Conservation (phyloP, 2,797 vertebrate genomes). For the Pipistrellus kuhlii region DNA sequence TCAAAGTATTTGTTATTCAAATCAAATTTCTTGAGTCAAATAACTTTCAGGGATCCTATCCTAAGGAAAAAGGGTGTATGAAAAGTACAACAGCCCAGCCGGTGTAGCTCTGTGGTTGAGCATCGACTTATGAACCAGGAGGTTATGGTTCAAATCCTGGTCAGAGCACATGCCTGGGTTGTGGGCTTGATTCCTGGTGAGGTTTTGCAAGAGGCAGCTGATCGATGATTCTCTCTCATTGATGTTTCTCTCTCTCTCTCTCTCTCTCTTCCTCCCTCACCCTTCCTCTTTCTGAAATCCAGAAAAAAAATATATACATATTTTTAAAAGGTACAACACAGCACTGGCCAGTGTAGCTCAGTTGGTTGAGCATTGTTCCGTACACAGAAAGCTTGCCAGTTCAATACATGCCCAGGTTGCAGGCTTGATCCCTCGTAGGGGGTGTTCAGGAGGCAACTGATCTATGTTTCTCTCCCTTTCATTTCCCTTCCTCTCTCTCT, state of each 20-base stretch:
- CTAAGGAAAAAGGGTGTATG: not conserved
- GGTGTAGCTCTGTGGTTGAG: not conserved
- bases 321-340: too few species aligned
- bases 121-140: not conserved
- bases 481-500: not conserved
- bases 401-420: not conserved
- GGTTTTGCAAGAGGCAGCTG: not conserved
- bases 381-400: too few species aligned
- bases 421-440: not conserved
- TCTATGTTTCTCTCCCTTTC: not conserved
- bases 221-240: not conserved
- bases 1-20: conserved; percentile 58
- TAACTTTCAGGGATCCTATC: conserved; percentile 28
- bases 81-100: not conserved
- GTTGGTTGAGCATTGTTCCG: too few species aligned
- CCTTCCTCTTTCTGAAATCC: not conserved
- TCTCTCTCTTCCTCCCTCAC: not conserved
- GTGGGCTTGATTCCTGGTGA: not conserved
- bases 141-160: not conserved
- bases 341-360: too few species aligned
- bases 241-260: not conserved
- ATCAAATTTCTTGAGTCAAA: not conserved
- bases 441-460: not conserved
- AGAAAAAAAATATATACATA: not conserved
- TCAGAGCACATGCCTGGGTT: not conserved